Evolutionary conservation across 2,888 invertebrate species (phyloP), one percentile per base, ranked within the genome.

Genomic region (Falcaria lacertinaria): DNA sequence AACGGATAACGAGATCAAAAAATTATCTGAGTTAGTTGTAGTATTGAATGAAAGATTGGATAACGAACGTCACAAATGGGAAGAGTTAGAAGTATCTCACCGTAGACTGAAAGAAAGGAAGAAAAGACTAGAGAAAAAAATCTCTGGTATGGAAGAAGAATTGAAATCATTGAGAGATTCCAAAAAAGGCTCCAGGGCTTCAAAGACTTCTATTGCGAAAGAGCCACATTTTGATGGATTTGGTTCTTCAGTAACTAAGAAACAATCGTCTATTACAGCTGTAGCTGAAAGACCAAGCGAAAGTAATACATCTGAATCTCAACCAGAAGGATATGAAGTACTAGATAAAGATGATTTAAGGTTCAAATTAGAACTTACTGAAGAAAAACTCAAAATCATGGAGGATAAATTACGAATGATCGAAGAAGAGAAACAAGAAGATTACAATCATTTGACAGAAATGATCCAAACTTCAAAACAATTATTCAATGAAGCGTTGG

Each of bases 341-440:
- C 52, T 84, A 4, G 86, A 86, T 38, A 82, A 74, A 61, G 87
- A 87, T 19, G 86, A 82, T 42, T 58, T 89, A 7, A 84, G 76
- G 64, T 88, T 69, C 52, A 89, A 80, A 60, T 67, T 93, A 42
- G 92, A 92, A 64, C 71, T 94, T 42, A 89, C 93, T 0, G 91
- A 93, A 59, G 93, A 94, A 71, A 92, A 92, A 57, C 83, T 93
- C 34, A 91, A 92, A 65, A 91, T 92, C 14, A 76, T 94, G 66
- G 91, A 92, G 64, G 91, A 92, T 34, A 90, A 92, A 64, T 67
- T 94, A 33, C 90, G 90, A 60, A 91, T 93, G 67, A 85, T 93
- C 25, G 91, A 91, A 55, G 90, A 91, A 50, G 93, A 94, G 60
- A 91, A 93, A 61, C 88, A 87, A 42, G 79, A 89, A 15, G 93